These are phyloP conservation scores for Dynastes tityus DNA, from an alignment of 2,888 invertebrate genomes.

Conservation along the genomic window DNA sequence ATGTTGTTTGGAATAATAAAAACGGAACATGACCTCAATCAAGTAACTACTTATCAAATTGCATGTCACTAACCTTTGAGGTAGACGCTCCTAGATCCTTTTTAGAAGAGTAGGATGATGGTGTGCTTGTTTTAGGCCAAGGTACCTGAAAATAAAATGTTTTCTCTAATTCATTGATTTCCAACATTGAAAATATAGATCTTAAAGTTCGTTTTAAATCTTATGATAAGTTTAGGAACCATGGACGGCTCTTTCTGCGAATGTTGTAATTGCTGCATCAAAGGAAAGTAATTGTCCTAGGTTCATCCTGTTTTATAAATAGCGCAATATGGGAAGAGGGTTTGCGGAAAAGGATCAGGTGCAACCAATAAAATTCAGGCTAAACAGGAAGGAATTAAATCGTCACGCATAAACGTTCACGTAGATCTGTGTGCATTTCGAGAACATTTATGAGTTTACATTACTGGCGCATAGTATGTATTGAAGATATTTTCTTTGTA, in stretches of 20 bases:
- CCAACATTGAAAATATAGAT: too few species aligned
- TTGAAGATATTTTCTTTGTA: constrained; percentile 13
- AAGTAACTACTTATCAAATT: neutral
- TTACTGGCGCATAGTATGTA: neutral
- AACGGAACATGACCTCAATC: neutral
- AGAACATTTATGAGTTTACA: constrained; percentile 26
- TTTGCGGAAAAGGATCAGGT: neutral
- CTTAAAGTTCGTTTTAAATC: too few species aligned
- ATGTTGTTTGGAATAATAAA: neutral
- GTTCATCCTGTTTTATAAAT: too few species aligned
- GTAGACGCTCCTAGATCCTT: constrained; percentile 39
- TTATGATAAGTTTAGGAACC: too few species aligned
- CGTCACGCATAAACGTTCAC: constrained; percentile 1
- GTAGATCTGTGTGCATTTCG: neutral
- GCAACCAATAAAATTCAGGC: neutral
- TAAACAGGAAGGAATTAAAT: constrained; percentile 15
- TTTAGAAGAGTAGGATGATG: constrained; percentile 45
- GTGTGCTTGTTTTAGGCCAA: constrained; percentile 49
- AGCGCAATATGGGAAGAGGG: too few species aligned
- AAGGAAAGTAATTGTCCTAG: too few species aligned
- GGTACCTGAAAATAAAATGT: constrained; percentile 43
- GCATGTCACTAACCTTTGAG: constrained; percentile 45
- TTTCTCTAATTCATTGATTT: too few species aligned
- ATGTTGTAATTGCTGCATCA: too few species aligned
- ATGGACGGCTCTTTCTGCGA: too few species aligned